phyloP scores from a whole-genome alignment of 2,888 invertebrate genomes.

The Plutella xylostella region DNA sequence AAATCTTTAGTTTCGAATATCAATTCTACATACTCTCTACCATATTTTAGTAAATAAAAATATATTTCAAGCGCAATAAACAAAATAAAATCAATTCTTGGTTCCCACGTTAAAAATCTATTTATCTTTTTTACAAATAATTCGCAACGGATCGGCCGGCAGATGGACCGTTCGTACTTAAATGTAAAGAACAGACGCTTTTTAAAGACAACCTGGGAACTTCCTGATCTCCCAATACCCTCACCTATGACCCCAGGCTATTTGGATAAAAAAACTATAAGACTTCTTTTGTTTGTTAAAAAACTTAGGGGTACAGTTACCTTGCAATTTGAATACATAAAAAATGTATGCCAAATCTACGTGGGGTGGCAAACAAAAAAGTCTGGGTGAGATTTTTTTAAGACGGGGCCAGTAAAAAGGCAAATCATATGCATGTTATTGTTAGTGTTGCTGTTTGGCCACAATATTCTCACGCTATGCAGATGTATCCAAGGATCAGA shows the following conservation, averaged over 20 bases:
- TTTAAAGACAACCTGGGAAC: constrained; percentile 57
- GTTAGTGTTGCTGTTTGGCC: too few species aligned
- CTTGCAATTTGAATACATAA: constrained; percentile 57
- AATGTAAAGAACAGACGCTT: constrained; percentile 32
- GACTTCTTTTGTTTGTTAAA: constrained; percentile 51
- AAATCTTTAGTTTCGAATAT: too few species aligned
- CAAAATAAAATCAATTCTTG: too few species aligned
- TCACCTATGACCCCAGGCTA: constrained; percentile 66
- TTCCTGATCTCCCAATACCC: constrained; percentile 34
- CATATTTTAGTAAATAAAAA: too few species aligned
- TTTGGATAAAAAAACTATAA: constrained; percentile 57
- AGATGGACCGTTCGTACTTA: constrained; percentile 39
- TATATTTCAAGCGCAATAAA: too few species aligned
- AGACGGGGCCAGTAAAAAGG: constrained; percentile 37
- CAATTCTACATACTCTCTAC: too few species aligned
- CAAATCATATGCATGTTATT: constrained; percentile 38
- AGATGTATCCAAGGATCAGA: too few species aligned
- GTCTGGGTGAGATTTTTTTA: constrained; percentile 48
- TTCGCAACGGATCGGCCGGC: constrained; percentile 28
- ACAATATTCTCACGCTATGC: too few species aligned
- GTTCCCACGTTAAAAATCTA: constrained; percentile 35
- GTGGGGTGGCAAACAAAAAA: constrained; percentile 55
- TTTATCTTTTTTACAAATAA: constrained; percentile 24
- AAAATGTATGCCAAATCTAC: constrained; percentile 32
- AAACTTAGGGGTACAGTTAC: constrained; percentile 53